Evolutionary conservation across 2,113 vertebrate genomes (phyloP).

Genomic region (Trichechus manatus): DNA sequence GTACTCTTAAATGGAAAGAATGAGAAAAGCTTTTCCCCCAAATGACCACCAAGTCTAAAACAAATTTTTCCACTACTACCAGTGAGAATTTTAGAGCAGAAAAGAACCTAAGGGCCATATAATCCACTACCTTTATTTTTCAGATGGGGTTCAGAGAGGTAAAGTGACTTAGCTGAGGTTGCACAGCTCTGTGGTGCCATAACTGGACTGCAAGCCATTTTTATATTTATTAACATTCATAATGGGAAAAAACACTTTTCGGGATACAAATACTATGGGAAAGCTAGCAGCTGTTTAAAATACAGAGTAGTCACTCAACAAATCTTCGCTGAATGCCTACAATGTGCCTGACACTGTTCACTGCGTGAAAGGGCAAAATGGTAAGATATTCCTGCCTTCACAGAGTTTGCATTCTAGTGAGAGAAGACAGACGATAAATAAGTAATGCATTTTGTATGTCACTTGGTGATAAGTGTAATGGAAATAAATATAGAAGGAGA

Average conservation of each 20-base stretch:
- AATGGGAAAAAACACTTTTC: not conserved
- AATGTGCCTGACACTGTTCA: not conserved
- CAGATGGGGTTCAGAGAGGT: not conserved
- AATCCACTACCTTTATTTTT: not conserved
- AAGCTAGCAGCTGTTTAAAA: not conserved
- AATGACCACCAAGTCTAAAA: not conserved
- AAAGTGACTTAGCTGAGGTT: not conserved
- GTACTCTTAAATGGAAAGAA: conserved; percentile 1
- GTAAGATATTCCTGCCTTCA: not conserved
- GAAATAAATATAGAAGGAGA: not conserved
- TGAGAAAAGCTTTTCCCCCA: not conserved
- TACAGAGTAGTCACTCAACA: not conserved
- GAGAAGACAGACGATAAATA: not conserved
- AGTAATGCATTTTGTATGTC: not conserved
- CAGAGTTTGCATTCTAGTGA: not conserved
- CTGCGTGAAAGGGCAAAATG: not conserved
- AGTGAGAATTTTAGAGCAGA: not conserved
- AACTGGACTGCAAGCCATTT: not conserved
- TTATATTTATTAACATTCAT: not conserved
- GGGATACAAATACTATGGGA: not conserved
- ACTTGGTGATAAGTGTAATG: not conserved
- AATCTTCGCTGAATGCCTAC: not conserved
- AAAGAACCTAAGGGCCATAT: not conserved
- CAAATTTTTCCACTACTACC: not conserved
- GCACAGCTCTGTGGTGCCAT: not conserved